Conservation (phyloP, 2,888 invertebrate species). For the Busseola fusca region DNA sequence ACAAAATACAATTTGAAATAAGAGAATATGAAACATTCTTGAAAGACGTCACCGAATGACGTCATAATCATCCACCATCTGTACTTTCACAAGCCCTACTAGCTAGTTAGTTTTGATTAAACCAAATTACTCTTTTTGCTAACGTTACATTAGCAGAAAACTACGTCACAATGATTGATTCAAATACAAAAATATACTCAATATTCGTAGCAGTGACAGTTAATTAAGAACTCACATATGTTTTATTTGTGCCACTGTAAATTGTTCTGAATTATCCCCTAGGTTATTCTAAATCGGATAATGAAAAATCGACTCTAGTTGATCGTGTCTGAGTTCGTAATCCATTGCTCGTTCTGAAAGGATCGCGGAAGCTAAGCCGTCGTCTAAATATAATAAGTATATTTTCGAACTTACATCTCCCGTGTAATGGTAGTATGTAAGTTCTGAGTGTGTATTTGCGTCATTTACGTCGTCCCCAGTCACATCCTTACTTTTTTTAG, state of each 20-base stretch:
- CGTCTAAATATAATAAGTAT: conserved; percentile 74
- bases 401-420: conserved; percentile 70
- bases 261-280: conserved; percentile 67
- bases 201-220: conserved; percentile 60
- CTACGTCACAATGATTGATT: conserved; percentile 60
- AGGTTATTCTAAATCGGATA: conserved; percentile 39
- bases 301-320: conserved; percentile 57
- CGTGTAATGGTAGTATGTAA: conserved; percentile 63
- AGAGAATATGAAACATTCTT: conserved; percentile 7
- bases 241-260: conserved; percentile 69
- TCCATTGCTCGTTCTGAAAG: conserved; percentile 56
- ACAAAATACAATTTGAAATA: conserved; percentile 20
- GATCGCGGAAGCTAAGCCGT: conserved; percentile 74
- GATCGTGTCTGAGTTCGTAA: conserved; percentile 52
- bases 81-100: conserved; percentile 32
- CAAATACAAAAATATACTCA: conserved; percentile 57
- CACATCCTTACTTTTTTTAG: conserved; percentile 34
- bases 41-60: conserved; percentile 29
- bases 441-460: conserved; percentile 63
- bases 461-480: conserved; percentile 53
- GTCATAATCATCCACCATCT: conserved; percentile 36
- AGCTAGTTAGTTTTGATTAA: conserved; percentile 27
- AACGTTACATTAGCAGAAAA: conserved; percentile 40
- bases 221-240: conserved; percentile 68
- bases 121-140: conserved; percentile 34